Percentiles rank a stretch among this genome's conserved stretches.
Evolutionary conservation across 2,797 vertebrate species (phyloP).

Genomic region (Aselliscus stoliczkanus): DNA sequence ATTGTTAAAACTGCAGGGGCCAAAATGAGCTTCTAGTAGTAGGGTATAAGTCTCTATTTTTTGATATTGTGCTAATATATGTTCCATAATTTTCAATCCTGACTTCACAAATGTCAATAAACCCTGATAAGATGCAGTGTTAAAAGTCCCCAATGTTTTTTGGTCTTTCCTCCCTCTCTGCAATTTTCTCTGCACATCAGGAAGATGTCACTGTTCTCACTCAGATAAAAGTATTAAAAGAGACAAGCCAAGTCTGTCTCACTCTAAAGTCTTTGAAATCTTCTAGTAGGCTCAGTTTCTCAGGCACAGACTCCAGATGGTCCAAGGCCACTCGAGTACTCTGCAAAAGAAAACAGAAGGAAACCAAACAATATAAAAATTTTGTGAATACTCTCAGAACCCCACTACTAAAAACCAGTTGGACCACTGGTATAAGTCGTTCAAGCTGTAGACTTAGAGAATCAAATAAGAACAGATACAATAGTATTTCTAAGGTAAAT

Average conservation of each 20-base stretch:
- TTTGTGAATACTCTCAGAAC: conserved; percentile 36
- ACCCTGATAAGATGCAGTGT: not conserved
- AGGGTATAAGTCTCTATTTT: conserved; percentile 8
- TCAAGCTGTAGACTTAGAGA: not conserved
- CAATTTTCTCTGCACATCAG: conserved; percentile 26
- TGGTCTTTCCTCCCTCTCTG: not conserved
- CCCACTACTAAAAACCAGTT: conserved; percentile 49
- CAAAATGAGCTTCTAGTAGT: not conserved
- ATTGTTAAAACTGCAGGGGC: not conserved
- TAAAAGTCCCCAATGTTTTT: not conserved
- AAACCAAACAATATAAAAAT: conserved; percentile 63
- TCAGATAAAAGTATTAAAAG: conserved; percentile 67
- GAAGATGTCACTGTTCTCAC: conserved; percentile 52
- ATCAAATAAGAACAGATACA: conserved; percentile 22
- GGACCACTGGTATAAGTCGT: not conserved
- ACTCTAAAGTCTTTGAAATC: conserved; percentile 89
- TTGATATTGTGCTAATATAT: not conserved
- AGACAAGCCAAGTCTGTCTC: conserved; percentile 75
- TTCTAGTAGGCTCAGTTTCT: conserved; percentile 90
- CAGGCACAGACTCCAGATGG: conserved; percentile 92
- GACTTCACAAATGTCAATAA: conserved; percentile 29
- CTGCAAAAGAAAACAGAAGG: conserved; percentile 81
- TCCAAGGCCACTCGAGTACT: conserved; percentile 89
- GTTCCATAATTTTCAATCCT: conserved; percentile 5
- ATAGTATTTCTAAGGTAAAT: conserved; percentile 30